Conservation (phyloP, 2,888 invertebrate species). For the Drosophila niveifrons region DNA sequence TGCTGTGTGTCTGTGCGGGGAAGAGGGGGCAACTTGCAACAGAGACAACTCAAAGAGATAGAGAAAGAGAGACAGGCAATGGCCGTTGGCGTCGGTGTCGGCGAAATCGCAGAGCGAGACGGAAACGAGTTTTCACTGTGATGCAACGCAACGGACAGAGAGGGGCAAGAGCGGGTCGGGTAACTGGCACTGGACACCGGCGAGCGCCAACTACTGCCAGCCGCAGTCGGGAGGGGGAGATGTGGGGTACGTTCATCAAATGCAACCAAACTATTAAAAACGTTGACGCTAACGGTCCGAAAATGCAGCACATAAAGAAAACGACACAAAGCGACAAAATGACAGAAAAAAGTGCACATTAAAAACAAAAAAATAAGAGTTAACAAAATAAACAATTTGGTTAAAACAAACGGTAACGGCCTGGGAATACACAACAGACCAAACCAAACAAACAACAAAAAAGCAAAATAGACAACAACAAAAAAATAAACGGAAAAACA, state of each 20-base stretch:
- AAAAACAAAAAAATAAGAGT: conserved; percentile 50
- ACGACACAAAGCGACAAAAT: conserved; percentile 23
- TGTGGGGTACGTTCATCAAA: conserved; percentile 60
- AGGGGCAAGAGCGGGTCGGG: conserved; percentile 2
- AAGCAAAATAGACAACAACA: neutral
- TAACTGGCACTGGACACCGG: conserved; percentile 53
- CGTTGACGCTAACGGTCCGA: conserved; percentile 73
- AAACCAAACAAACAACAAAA: conserved; percentile 15
- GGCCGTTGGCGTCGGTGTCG: conserved; percentile 57
- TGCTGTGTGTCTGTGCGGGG: neutral
- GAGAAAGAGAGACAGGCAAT: conserved; percentile 34
- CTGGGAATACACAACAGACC: conserved; percentile 46
- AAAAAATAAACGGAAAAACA: conserved; percentile 28
- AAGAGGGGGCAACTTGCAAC: conserved; percentile 17
- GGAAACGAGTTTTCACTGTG: conserved; percentile 61
- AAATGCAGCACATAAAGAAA: conserved; percentile 71
- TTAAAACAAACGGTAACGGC: conserved; percentile 53
- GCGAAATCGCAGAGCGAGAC: conserved; percentile 67
- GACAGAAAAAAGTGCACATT: conserved; percentile 47
- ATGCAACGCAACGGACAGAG: neutral
- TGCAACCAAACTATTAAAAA: conserved; percentile 66
- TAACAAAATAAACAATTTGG: conserved; percentile 55
- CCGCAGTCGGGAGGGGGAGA: neutral
- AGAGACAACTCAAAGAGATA: conserved; percentile 15
- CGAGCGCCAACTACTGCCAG: conserved; percentile 6